Evolutionary conservation across 2,888 invertebrate species (phyloP).

Genomic region (Acheta domesticus): DNA sequence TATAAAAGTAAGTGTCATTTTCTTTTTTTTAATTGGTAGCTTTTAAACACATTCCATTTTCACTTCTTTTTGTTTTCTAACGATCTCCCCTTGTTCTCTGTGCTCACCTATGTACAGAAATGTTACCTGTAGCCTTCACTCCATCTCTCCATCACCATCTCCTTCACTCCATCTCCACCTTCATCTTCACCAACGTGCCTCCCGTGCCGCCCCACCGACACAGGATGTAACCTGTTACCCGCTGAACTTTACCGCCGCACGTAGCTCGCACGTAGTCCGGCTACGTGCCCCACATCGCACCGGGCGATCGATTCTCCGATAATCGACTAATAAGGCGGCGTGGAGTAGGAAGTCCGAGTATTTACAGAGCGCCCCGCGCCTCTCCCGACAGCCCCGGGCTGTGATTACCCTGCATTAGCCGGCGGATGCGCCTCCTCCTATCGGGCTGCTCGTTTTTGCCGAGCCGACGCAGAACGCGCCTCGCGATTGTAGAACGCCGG

Average conservation of each 20-base stretch:
- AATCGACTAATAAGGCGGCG: neutral
- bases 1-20: no score
- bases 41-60: no score
- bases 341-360: neutral
- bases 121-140: no score
- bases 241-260: conserved; percentile 1
- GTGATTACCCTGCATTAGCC: neutral
- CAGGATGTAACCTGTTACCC: neutral
- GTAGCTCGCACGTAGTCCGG: neutral
- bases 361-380: neutral
- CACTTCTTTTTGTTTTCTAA: no score
- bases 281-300: neutral
- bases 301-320: neutral
- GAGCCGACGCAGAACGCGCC: neutral
- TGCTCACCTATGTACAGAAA: no score
- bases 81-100: no score
- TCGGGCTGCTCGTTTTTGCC: neutral
- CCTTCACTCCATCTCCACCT: neutral
- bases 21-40: no score
- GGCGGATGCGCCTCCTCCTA: neutral
- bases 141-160: no score
- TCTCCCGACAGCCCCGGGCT: neutral
- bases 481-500: no score
- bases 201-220: neutral
- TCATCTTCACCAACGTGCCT: neutral